A percentile compares a stretch with the other conserved stretches of the same genome.
phyloP scores from a whole-genome alignment of 2,797 vertebrate species.

The Micrastur ruficollis region DNA sequence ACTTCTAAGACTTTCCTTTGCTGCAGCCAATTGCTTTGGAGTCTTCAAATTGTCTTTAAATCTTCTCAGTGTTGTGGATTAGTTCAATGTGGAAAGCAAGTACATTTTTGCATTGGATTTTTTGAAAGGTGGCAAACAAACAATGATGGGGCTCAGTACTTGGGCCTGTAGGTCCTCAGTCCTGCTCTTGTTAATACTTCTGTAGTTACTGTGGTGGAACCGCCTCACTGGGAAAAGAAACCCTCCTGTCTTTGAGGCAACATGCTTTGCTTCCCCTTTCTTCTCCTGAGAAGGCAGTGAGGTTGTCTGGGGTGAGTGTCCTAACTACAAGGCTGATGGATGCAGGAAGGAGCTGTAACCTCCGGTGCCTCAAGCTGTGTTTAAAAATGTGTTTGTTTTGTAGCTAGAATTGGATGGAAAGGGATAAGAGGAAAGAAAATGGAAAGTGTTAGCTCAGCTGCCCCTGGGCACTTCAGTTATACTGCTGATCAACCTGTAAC shows the following conservation, averaged over 20 bases:
- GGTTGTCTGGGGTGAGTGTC: neutral
- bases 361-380: neutral
- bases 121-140: neutral
- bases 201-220: neutral
- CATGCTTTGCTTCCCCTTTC: neutral
- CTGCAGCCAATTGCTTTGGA: neutral
- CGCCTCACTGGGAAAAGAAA: neutral
- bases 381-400: neutral
- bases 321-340: neutral
- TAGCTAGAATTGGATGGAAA: neutral
- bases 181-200: neutral
- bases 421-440: neutral
- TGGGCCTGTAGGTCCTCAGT: neutral
- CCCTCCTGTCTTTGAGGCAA: neutral
- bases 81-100: neutral
- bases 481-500: neutral
- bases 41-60: neutral
- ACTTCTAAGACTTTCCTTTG: neutral
- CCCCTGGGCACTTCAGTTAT: neutral
- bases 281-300: neutral
- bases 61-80: neutral
- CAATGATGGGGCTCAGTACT: neutral
- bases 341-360: neutral
- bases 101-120: neutral
- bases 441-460: neutral